Evolutionary conservation across 1,140 invertebrate species (phyloP), one percentile per base, ranked within the genome.

Genomic region (Liolophura sinensis): DNA sequence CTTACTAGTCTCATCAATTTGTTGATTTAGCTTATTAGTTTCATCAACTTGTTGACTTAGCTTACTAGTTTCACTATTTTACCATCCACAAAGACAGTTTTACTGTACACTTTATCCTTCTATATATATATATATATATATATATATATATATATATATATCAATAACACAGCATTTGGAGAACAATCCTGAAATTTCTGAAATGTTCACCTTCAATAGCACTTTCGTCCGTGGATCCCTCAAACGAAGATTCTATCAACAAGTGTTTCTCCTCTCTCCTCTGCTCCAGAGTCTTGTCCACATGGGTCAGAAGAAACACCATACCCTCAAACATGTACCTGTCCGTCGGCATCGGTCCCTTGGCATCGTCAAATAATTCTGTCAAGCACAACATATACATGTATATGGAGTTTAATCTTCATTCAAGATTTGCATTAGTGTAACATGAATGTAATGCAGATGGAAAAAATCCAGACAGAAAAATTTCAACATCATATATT

Each of bases 241-340:
- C 71, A 4, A 68, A 52, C 1, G 69, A 62, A 1, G 69, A 65
- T 20, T 69, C 64, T 31, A 63, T 47, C n/a, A 77, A n/a, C 9
- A 75, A n/a, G 25, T 68, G 61, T 48, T 65, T 74, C 48, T 77
- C 75, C n/a, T 60, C 57, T 14, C 64, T 50, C 22, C 62, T 50
- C 18, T 71, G 47, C 51, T 72, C 73, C 11, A 31, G 24, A 0
- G 69, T 63, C 62, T 73, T 78, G 24, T 73, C 70, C 0, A 73
- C 74, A 63, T 76, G 60, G 0, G 76, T 78, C 31, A 78, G 62
- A 15, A 78, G 60, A 27, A 76, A 78, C 15, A 57, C 58, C 15
- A 73, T 62, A 14, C 67, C 73, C 22, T 49, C n/a, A 57, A 76
- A 74, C 14, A 78, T 52, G 20, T 60, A 61, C 31, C 61, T 64